These are phyloP conservation scores for Platalea minor DNA, from an alignment of 2,797 vertebrate species.

Conservation along the genomic window DNA sequence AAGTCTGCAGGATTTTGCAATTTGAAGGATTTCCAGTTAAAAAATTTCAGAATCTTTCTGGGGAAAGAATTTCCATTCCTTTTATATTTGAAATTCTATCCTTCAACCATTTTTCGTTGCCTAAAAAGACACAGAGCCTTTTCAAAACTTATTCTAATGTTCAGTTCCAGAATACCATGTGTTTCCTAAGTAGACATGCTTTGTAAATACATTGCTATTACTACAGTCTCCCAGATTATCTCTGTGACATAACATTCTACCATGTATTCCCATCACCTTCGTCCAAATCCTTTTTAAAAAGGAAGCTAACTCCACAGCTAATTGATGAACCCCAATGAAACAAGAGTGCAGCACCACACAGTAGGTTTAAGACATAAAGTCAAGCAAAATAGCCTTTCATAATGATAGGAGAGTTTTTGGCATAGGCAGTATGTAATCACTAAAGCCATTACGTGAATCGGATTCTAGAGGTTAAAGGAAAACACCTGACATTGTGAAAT, in stretches of 20 bases:
- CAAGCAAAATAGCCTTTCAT: not conserved
- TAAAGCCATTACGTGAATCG: not conserved
- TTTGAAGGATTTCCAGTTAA: not conserved
- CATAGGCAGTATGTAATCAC: slow-evolving; percentile 30
- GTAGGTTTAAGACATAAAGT: slow-evolving; percentile 15
- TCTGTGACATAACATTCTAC: not conserved
- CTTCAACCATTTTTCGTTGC: not conserved
- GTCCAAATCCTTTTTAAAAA: not conserved
- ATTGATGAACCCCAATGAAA: not conserved
- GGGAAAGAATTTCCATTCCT: not conserved
- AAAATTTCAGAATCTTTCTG: not conserved
- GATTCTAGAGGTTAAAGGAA: slow-evolving; percentile 17
- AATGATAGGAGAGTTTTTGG: slow-evolving; percentile 25
- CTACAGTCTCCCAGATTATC: not conserved
- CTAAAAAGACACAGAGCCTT: not conserved
- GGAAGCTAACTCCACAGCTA: not conserved
- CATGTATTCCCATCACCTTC: not conserved
- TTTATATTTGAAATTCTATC: not conserved
- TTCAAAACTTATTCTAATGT: not conserved
- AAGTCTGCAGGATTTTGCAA: not conserved
- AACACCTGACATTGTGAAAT: not conserved
- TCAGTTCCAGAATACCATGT: not conserved
- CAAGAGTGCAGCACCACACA: not conserved
- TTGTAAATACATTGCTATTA: not conserved
- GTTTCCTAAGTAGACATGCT: not conserved